Evolutionary conservation across 2,888 invertebrate species (phyloP), one percentile per base, ranked within the genome.

Genomic region (Ennomos quercinarius): DNA sequence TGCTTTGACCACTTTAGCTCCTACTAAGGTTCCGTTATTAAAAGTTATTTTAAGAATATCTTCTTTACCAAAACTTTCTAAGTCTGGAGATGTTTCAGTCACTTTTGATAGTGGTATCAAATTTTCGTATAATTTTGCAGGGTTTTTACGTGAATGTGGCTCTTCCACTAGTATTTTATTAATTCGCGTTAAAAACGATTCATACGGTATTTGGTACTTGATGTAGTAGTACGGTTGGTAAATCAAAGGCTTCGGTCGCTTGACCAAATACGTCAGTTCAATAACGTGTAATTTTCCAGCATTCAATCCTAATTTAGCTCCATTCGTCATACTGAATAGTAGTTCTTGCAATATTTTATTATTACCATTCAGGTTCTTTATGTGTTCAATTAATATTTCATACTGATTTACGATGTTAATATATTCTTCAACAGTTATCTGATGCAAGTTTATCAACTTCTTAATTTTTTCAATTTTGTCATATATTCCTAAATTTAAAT

Each of bases 191-290:
- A 84, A 46, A 48, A 86, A 87, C 0, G 66, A 67, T 8, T 66
- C 40, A 47, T 84, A 83, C 9, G 88, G 87, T 12, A 89, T 61
- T 58, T 75, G 78, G 48, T 86, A 89, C 73, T 87, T 88, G 0
- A 88, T 81, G 57, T 81, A 87, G 66, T 83, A 84, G 9, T 76
- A 71, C 2, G 87, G 83, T 40, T 83, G 78, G 41, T 84, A 80
- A 37, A 78, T 57, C 0, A 79, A 38, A 8, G 83, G 79, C 6
- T 75, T 70, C 2, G 81, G 79, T 39, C 72, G 75, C 67, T 81
- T 84, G 0, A 89, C 55, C 56, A 79, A 68, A 66, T 86, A 89
- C 4, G 87, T 88, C 41, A 89, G 64, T 71, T 89, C 89, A 45
- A 89, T 74, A 43, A 78, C 63, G 8, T 55, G 39, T 40, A 50